Percentiles rank a stretch among this genome's conserved stretches.
These are phyloP conservation scores for Rhagonycha lutea DNA, from an alignment of 2,888 invertebrate genomes.

Conservation along the genomic window DNA sequence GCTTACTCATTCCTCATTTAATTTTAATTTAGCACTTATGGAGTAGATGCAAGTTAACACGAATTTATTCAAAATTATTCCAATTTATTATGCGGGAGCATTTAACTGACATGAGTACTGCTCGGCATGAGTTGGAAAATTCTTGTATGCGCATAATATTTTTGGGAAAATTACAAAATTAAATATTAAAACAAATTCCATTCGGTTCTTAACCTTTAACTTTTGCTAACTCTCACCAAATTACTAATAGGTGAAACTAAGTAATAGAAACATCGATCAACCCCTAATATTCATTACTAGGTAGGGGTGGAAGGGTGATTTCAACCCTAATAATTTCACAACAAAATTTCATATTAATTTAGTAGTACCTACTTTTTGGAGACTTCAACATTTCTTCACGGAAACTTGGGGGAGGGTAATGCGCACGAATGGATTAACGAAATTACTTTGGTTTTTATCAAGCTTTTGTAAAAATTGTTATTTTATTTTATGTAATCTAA, in stretches of 20 bases:
- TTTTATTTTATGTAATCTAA: too few relatives aligned
- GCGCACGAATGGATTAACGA: too few relatives aligned
- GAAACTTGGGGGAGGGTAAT: too few relatives aligned
- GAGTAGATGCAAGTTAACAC: neutral
- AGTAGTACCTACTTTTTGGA: too few relatives aligned
- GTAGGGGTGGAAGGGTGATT: neutral
- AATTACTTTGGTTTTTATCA: too few relatives aligned
- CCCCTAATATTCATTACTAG: neutral
- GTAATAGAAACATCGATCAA: neutral
- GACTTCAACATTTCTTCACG: too few relatives aligned
- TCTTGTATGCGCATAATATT: neutral
- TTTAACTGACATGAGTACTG: neutral
- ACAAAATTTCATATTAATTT: too few relatives aligned
- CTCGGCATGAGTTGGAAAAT: neutral
- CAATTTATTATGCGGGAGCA: neutral
- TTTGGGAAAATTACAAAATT: too few relatives aligned
- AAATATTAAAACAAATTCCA: neutral
- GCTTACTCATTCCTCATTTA: slow-evolving; percentile 13
- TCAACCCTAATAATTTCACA: neutral
- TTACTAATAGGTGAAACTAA: neutral
- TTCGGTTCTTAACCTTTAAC: neutral
- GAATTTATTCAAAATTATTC: neutral
- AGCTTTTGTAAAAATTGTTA: too few relatives aligned
- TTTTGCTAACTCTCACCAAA: neutral
- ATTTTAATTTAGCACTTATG: slow-evolving; percentile 2